Percentiles rank a stretch among this genome's conserved stretches.
Evolutionary conservation across 1,140 invertebrate genomes (phyloP).

Genomic region (Tyrophagus putrescentiae): DNA sequence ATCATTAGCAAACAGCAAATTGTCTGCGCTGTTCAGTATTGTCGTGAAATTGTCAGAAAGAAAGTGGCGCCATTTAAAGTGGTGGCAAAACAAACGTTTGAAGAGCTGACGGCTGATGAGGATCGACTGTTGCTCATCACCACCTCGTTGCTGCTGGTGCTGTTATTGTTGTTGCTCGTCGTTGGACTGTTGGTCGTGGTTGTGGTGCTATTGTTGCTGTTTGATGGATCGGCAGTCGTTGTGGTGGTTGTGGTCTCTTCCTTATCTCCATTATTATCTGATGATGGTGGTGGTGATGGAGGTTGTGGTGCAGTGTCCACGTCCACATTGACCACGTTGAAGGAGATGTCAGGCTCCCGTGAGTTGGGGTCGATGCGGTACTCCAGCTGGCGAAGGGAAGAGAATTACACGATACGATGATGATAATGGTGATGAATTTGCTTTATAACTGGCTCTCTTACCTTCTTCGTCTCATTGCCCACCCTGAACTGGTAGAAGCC

Average conservation of each 20-base stretch:
- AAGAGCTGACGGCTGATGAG: background rate
- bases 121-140: too few species aligned
- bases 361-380: slow-evolving; percentile 8
- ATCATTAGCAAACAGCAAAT: background rate
- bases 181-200: background rate
- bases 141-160: too few species aligned
- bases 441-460: too few species aligned
- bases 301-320: background rate
- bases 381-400: slow-evolving; percentile 5
- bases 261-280: background rate
- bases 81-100: background rate
- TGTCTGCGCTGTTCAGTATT: background rate
- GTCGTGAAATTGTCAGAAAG: too few species aligned
- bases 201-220: background rate
- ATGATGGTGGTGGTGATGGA: too few species aligned
- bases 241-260: background rate
- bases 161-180: background rate
- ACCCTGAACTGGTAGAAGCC: background rate
- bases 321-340: slow-evolving; percentile 8
- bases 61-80: background rate
- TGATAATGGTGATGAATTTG: too few species aligned
- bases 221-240: background rate
- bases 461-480: slow-evolving; percentile 5
- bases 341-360: slow-evolving; percentile 9
- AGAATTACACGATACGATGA: too few species aligned